These are phyloP conservation scores for Halictus quadricinctus DNA, from an alignment of 2,888 invertebrate genomes.

Conservation along the genomic window DNA sequence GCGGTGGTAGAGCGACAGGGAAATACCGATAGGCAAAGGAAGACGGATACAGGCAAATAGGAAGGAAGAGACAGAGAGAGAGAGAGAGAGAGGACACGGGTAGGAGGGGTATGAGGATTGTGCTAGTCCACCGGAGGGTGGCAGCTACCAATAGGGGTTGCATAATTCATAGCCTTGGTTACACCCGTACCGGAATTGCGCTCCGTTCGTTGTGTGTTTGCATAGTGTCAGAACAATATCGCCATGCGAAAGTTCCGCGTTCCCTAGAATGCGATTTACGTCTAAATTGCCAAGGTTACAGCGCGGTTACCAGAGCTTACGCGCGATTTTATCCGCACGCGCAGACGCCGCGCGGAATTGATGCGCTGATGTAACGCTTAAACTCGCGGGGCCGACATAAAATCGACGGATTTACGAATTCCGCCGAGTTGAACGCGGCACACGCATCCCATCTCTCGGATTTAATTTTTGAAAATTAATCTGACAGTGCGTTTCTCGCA, in stretches of 20 bases:
- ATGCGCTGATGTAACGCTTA: conserved; percentile 44
- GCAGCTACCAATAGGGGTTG: conserved; percentile 72
- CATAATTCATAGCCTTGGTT: conserved; percentile 78
- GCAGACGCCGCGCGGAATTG: conserved; percentile 23
- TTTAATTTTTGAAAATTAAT: neutral
- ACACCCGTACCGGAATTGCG: conserved; percentile 77
- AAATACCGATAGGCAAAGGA: conserved; percentile 30
- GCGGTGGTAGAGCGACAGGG: neutral
- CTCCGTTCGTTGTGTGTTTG: conserved; percentile 72
- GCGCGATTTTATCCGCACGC: conserved; percentile 39
- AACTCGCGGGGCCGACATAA: conserved; percentile 38
- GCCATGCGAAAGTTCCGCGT: conserved; percentile 65
- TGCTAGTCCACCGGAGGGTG: conserved; percentile 68
- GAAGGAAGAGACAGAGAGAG: conserved; percentile 43
- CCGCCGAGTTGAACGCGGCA: conserved; percentile 4
- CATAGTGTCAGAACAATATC: conserved; percentile 72
- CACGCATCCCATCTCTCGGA: too few relatives aligned
- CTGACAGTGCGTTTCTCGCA: neutral
- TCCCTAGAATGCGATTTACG: conserved; percentile 70
- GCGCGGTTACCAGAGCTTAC: conserved; percentile 62
- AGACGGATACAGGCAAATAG: conserved; percentile 27
- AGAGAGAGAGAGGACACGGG: neutral
- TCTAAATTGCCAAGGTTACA: conserved; percentile 71
- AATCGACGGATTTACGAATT: conserved; percentile 48
- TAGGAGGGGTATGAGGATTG: conserved; percentile 60